Evolutionary conservation across 2,797 vertebrate genomes (phyloP).

Genomic region (Paedocypris micromegethes): DNA sequence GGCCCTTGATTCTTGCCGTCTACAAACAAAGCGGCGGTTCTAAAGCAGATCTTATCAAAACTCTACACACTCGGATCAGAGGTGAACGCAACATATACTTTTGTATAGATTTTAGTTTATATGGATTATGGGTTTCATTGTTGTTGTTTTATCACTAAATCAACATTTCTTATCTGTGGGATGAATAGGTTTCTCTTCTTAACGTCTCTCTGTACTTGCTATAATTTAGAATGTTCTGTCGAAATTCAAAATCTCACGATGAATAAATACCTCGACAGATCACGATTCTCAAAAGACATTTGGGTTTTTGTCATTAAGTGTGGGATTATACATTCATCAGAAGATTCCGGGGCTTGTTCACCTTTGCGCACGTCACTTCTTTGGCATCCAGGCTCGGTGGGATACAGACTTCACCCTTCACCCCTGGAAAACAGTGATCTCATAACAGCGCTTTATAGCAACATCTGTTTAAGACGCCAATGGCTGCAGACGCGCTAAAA

Average conservation of each 20-base stretch:
- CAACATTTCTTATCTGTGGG: no score
- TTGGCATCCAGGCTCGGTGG: slow-evolving; percentile 40
- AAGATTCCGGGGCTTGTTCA: background rate
- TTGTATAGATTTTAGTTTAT: no score
- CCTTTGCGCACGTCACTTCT: slow-evolving; percentile 26
- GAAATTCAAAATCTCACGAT: background rate
- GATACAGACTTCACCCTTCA: slow-evolving; percentile 47
- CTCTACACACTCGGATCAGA: no score
- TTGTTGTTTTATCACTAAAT: no score
- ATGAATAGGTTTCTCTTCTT: background rate
- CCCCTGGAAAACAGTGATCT: slow-evolving; percentile 47
- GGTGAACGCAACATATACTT: no score
- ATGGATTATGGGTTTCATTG: no score
- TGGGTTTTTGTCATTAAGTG: no score
- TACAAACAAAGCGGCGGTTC: slow-evolving; percentile 3
- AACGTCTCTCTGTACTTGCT: background rate
- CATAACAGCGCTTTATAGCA: slow-evolving; percentile 13
- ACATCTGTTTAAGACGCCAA: slow-evolving; percentile 37
- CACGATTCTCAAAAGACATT: no score
- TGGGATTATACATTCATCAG: background rate
- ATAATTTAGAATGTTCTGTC: background rate
- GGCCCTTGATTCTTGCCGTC: slow-evolving; percentile 4
- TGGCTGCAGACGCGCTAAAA: no score
- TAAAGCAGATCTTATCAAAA: background rate
- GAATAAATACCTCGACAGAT: no score